Conservation (phyloP, 2,797 vertebrate genomes). For the Tenualosa thibaudeaui region DNA sequence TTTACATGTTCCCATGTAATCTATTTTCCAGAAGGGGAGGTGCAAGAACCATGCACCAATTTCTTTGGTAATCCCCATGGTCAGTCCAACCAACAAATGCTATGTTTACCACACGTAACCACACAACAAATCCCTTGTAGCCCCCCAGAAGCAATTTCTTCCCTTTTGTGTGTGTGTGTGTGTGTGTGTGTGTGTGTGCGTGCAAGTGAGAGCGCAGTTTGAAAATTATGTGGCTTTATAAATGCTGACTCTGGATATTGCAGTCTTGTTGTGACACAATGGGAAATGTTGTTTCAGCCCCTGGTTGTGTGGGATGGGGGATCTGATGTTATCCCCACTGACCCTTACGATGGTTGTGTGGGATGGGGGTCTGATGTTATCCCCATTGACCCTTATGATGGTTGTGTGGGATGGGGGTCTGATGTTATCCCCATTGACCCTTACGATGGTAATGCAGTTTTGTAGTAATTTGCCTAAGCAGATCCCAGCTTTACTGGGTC, state of each 20-base stretch:
- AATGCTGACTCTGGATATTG: neutral
- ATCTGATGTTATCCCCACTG: neutral
- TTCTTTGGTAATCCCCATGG: slow-evolving; percentile 1
- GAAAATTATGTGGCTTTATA: neutral
- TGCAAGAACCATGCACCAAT: neutral
- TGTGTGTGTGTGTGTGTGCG: no score
- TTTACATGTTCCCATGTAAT: neutral
- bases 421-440: neutral
- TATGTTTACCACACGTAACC: slow-evolving; percentile 18
- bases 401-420: neutral
- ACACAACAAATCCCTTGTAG: neutral
- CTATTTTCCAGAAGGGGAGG: neutral
- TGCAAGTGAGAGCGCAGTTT: neutral
- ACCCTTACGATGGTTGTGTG: no score
- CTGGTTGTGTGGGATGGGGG: neutral
- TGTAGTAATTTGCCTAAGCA: neutral
- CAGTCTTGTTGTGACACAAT: neutral
- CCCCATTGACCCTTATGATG: neutral
- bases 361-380: no score
- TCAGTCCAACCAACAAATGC: neutral
- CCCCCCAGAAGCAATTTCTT: neutral
- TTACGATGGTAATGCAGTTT: neutral
- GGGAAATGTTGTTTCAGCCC: neutral
- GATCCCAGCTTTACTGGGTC: neutral
- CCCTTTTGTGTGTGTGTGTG: neutral